phyloP scores from a whole-genome alignment of 2,888 invertebrate species.

The Branchinecta sandiegonensis region DNA sequence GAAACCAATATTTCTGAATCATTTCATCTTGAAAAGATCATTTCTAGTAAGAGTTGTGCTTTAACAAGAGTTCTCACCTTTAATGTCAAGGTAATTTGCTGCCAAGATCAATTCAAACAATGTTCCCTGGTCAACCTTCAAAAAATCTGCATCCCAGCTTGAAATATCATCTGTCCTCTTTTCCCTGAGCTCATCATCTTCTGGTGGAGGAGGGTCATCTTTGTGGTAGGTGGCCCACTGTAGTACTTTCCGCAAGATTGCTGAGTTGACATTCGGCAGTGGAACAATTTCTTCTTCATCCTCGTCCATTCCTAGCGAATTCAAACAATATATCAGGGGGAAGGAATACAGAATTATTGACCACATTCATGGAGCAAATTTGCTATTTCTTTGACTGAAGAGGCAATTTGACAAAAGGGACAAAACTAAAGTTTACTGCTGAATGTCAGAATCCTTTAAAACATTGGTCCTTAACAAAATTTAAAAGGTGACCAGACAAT shows the following conservation, averaged over 20 bases:
- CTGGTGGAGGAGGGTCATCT: slow-evolving; percentile 87
- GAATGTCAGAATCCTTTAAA: too few species aligned
- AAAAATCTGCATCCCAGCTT: slow-evolving; percentile 96
- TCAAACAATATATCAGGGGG: too few species aligned
- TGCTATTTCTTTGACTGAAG: too few species aligned
- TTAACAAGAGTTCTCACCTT: slow-evolving; percentile 28
- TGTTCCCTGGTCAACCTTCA: slow-evolving; percentile 96
- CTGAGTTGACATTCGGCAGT: slow-evolving; percentile 90
- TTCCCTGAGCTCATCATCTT: slow-evolving; percentile 93
- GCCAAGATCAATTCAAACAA: slow-evolving; percentile 82
- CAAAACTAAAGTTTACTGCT: too few species aligned
- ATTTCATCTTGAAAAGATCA: too few species aligned
- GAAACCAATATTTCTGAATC: too few species aligned
- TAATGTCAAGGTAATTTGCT: slow-evolving; percentile 33
- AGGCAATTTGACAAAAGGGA: too few species aligned
- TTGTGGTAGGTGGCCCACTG: slow-evolving; percentile 88
- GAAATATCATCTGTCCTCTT: slow-evolving; percentile 98
- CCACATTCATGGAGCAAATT: too few species aligned
- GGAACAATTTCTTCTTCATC: slow-evolving; percentile 91
- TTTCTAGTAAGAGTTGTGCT: too few species aligned
- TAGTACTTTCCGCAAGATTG: slow-evolving; percentile 81
- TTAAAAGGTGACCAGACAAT: too few species aligned
- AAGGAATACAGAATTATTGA: too few species aligned
- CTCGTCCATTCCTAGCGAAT: slow-evolving; percentile 50
- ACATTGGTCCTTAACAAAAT: too few species aligned